phyloP scores from a whole-genome alignment of 2,888 invertebrate species.

The Dromius quadrimaculatus region DNA sequence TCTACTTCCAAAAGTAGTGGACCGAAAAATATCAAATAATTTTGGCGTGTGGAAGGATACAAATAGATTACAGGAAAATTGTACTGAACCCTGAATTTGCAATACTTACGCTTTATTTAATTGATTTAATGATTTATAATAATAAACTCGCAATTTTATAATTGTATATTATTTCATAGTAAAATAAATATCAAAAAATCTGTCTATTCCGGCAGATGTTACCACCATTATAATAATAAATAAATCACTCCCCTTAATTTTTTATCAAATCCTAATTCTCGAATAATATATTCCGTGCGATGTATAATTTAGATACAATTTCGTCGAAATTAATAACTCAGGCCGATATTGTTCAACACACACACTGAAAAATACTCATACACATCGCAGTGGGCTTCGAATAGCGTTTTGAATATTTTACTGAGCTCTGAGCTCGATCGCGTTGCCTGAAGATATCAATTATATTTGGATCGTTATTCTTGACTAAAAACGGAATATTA shows the following conservation, averaged over 20 bases:
- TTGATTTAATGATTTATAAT: too few relatives aligned
- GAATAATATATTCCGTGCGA: conserved; percentile 50
- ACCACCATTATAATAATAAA: conserved; percentile 46
- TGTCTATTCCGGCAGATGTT: too few relatives aligned
- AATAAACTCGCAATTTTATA: too few relatives aligned
- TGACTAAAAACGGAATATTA: conserved; percentile 66
- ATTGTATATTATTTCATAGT: too few relatives aligned
- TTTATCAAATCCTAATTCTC: conserved; percentile 40
- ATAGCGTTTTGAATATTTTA: conserved; percentile 66
- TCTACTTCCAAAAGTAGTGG: too few relatives aligned
- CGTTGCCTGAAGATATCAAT: conserved; percentile 67
- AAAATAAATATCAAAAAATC: too few relatives aligned
- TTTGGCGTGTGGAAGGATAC: too few relatives aligned
- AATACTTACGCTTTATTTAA: too few relatives aligned
- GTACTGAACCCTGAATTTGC: too few relatives aligned
- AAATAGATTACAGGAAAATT: too few relatives aligned
- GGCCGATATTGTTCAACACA: conserved; percentile 43
- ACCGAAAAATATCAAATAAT: too few relatives aligned
- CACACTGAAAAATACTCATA: background rate
- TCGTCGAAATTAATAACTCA: conserved; percentile 47
- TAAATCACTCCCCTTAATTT: conserved; percentile 45
- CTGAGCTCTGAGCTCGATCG: conserved; percentile 66
- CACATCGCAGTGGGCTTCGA: conserved; percentile 58
- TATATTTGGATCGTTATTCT: conserved; percentile 67
- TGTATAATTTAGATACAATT: conserved; percentile 53